These are phyloP conservation scores for Falco naumanni DNA, from an alignment of 2,797 vertebrate species.

Conservation along the genomic window DNA sequence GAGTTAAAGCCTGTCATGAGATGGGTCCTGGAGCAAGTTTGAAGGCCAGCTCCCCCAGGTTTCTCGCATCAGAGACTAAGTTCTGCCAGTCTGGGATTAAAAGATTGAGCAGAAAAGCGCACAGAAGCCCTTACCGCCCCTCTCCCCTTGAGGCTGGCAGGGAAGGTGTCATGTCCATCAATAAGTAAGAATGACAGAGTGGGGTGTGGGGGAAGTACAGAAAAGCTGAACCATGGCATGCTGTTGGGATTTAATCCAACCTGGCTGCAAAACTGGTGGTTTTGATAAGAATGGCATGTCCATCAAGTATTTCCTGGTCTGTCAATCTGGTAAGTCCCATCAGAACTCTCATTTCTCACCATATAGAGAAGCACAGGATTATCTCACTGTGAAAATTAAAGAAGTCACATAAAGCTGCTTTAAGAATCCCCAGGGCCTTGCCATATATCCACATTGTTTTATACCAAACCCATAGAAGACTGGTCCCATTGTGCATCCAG, in stretches of 20 bases:
- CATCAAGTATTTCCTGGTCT: not conserved
- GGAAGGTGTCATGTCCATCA: not conserved
- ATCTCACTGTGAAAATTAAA: not conserved
- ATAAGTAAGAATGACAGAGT: not conserved
- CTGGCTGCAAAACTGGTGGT: not conserved
- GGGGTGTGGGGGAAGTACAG: not conserved
- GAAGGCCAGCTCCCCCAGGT: not conserved
- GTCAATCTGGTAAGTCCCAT: not conserved
- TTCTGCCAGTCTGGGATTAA: not conserved
- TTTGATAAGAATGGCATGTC: not conserved
- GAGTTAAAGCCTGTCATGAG: not conserved
- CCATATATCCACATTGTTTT: not conserved
- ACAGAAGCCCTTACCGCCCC: not conserved
- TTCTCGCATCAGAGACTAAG: not conserved
- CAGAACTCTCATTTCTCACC: not conserved
- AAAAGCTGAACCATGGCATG: not conserved
- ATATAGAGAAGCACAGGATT: not conserved
- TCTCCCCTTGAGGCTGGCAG: not conserved
- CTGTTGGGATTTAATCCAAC: not conserved
- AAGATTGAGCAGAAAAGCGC: not conserved
- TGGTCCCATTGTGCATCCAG: not conserved
- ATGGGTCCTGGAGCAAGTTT: not conserved
- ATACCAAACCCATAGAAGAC: not conserved
- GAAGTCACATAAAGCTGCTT: not conserved
- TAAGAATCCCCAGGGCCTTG: not conserved